phyloP scores from a whole-genome alignment of 1,140 invertebrate genomes.

The Coelopa frigida region DNA sequence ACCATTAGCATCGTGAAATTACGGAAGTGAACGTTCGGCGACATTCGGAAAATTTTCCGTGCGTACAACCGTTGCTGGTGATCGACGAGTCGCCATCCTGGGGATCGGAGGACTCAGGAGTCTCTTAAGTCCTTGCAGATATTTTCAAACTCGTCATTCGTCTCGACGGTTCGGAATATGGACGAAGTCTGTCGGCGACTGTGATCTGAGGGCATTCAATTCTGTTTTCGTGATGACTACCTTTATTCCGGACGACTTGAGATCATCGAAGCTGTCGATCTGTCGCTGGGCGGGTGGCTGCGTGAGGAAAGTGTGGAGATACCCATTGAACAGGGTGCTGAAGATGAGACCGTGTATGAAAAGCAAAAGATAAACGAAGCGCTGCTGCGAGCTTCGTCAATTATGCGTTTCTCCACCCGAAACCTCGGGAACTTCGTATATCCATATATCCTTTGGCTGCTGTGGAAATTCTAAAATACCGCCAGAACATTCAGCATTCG shows the following conservation, averaged over 20 bases:
- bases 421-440: constrained; percentile 3
- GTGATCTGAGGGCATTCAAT: constrained; percentile 1
- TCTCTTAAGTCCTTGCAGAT: not conserved
- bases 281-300: not conserved
- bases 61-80: not conserved
- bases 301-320: not conserved
- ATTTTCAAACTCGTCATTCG: not conserved
- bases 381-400: not conserved
- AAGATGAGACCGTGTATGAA: constrained; percentile 4
- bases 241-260: not conserved
- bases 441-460: not conserved
- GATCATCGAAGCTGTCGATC: constrained; percentile 2
- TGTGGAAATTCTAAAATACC: not conserved
- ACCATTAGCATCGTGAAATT: not conserved
- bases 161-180: not conserved
- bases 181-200: not conserved
- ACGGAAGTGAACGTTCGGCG: not conserved
- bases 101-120: no score
- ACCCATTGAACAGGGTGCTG: not conserved
- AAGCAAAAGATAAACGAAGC: not conserved
- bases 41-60: constrained; percentile 1
- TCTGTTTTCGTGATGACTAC: not conserved
- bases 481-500: constrained; percentile 6
- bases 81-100: not conserved
- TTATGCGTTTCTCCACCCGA: not conserved